Evolutionary conservation across 2,797 vertebrate genomes (phyloP).

Genomic region (Myripristis murdjan): DNA sequence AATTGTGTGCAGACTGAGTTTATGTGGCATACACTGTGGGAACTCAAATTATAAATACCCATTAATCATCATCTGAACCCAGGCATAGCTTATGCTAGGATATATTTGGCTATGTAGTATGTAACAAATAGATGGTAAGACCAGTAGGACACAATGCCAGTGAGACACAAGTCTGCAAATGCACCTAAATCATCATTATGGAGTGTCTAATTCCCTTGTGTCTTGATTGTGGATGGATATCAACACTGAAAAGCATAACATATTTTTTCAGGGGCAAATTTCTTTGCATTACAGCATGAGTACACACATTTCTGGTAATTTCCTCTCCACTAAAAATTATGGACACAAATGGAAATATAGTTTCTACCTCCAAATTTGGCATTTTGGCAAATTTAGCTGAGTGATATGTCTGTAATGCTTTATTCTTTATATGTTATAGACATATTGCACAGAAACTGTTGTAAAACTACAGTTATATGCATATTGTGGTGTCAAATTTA

Average conservation of each 20-base stretch:
- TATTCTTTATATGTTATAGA: no score
- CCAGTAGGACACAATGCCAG: conserved; percentile 18
- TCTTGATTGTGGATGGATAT: no score
- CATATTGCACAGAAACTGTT: neutral
- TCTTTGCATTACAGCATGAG: neutral
- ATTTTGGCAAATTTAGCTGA: no score
- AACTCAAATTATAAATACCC: conserved; percentile 58
- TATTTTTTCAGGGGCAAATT: neutral
- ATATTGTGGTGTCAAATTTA: neutral
- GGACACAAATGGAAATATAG: neutral
- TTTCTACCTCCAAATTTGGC: neutral
- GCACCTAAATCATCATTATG: conserved; percentile 8
- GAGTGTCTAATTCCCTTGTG: no score
- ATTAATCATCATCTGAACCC: conserved; percentile 49
- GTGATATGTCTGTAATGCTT: no score
- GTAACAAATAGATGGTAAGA: conserved; percentile 23
- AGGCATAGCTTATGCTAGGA: conserved; percentile 36
- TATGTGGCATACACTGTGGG: conserved; percentile 47
- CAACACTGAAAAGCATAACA: no score
- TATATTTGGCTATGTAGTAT: conserved; percentile 21
- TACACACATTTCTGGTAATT: neutral
- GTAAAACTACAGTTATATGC: neutral
- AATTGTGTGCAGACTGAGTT: conserved; percentile 50
- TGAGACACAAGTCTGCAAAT: conserved; percentile 1
- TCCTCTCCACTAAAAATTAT: neutral